These are phyloP conservation scores for Tragelaphus strepsiceros DNA, from an alignment of 2,113 vertebrate species.

Conservation along the genomic window DNA sequence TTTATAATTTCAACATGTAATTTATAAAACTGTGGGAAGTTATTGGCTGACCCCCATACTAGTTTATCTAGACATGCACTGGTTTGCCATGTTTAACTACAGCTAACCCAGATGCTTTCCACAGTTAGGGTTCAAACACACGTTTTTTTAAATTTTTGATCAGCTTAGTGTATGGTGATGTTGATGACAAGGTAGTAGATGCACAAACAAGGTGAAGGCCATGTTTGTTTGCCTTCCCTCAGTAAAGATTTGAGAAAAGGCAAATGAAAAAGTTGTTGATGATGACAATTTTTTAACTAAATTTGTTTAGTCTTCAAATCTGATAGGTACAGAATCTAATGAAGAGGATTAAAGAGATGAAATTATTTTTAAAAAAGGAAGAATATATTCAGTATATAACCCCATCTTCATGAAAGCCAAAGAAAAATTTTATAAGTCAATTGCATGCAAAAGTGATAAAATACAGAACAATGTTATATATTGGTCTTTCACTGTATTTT, in stretches of 20 bases:
- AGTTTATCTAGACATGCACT: neutral
- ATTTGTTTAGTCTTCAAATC: neutral
- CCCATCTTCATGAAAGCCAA: neutral
- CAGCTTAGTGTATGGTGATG: conserved; percentile 38
- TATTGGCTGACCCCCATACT: neutral
- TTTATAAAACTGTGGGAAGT: neutral
- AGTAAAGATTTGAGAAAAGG: conserved; percentile 58
- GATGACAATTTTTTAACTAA: neutral
- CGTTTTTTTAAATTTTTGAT: conserved; percentile 19
- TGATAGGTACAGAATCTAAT: neutral
- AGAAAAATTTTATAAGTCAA: conserved; percentile 26
- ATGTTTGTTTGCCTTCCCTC: conserved; percentile 54
- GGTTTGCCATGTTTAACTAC: neutral
- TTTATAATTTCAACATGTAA: neutral
- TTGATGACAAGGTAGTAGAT: conserved; percentile 53
- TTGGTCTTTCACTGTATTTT: neutral
- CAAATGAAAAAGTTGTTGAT: conserved; percentile 35
- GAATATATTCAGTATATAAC: conserved; percentile 3
- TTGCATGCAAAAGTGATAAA: neutral
- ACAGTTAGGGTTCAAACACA: neutral
- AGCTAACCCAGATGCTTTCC: neutral
- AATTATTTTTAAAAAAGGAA: neutral
- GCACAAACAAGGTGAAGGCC: conserved; percentile 40
- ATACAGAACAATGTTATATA: neutral
- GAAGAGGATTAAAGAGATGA: conserved; percentile 10